A percentile compares a stretch with the other conserved stretches of the same genome.
phyloP scores from a whole-genome alignment of 2,888 invertebrate species.

The Amorpha juglandis region DNA sequence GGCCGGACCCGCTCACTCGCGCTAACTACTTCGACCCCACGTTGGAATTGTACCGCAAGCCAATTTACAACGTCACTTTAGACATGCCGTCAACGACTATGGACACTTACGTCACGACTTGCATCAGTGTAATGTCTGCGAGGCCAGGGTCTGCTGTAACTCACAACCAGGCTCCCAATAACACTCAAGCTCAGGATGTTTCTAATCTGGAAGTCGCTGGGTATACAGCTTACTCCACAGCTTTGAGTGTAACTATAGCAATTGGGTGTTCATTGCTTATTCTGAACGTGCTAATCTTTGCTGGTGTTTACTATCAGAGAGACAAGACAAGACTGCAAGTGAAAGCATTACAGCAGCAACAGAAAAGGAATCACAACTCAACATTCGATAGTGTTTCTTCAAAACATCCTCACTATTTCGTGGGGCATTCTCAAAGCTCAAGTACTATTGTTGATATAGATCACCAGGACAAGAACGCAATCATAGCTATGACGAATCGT shows the following conservation, averaged over 20 bases:
- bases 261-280: slow-evolving; percentile 92
- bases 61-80: slow-evolving; percentile 83
- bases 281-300: slow-evolving; percentile 92
- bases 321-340: slow-evolving; percentile 91
- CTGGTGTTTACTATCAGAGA: slow-evolving; percentile 92
- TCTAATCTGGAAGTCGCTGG: slow-evolving; percentile 92
- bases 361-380: slow-evolving; percentile 85
- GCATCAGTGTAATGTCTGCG: slow-evolving; percentile 88
- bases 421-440: slow-evolving; percentile 90
- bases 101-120: slow-evolving; percentile 87
- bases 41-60: slow-evolving; percentile 85
- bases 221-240: slow-evolving; percentile 90
- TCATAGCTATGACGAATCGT: slow-evolving; percentile 79
- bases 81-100: slow-evolving; percentile 82
- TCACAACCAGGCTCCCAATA: slow-evolving; percentile 77
- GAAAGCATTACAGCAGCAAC: slow-evolving; percentile 89
- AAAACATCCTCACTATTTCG: slow-evolving; percentile 91
- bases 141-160: slow-evolving; percentile 82
- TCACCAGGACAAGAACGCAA: slow-evolving; percentile 87
- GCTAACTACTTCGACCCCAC: slow-evolving; percentile 87
- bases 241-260: slow-evolving; percentile 90
- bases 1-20: slow-evolving; percentile 91
- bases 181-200: slow-evolving; percentile 89
- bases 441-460: slow-evolving; percentile 94
- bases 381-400: slow-evolving; percentile 84